Evolutionary conservation across 1,140 invertebrate species (phyloP).

Genomic region (Drosophila suzukii): DNA sequence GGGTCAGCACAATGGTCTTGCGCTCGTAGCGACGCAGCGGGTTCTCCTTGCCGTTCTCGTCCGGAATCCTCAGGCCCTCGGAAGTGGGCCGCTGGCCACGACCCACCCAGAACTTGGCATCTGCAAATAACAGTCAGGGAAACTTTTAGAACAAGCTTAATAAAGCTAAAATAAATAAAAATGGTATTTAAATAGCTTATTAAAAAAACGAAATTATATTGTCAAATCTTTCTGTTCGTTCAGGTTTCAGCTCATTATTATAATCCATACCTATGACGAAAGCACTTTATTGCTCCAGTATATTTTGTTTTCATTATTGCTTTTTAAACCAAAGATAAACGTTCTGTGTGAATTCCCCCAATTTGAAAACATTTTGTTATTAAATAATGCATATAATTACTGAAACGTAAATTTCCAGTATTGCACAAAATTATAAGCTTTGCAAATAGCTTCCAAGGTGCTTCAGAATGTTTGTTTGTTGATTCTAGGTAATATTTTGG

Average conservation of each 20-base stretch:
- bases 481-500: background rate
- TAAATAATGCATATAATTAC: conserved; percentile 8
- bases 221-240: background rate
- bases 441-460: background rate
- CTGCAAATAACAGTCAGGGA: conserved; percentile 84
- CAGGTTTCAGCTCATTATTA: background rate
- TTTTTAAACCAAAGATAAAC: background rate
- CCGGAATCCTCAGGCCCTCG: conserved; percentile 92
- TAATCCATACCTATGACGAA: background rate
- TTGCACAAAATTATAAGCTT: background rate
- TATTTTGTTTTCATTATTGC: background rate
- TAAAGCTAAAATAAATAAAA: too few relatives aligned
- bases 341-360: conserved; percentile 11
- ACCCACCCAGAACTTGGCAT: conserved; percentile 96
- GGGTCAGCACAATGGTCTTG: conserved; percentile 94
- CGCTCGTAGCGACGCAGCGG: conserved; percentile 91
- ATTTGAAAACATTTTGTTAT: background rate
- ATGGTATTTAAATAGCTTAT: background rate
- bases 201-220: background rate
- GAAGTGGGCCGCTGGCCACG: conserved; percentile 90
- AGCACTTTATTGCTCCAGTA: conserved; percentile 2
- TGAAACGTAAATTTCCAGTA: background rate
- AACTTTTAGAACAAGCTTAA: background rate
- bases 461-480: background rate
- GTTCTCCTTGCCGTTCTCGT: conserved; percentile 94